Conservation (phyloP, 2,888 invertebrate genomes). For the Dilophus febrilis region DNA sequence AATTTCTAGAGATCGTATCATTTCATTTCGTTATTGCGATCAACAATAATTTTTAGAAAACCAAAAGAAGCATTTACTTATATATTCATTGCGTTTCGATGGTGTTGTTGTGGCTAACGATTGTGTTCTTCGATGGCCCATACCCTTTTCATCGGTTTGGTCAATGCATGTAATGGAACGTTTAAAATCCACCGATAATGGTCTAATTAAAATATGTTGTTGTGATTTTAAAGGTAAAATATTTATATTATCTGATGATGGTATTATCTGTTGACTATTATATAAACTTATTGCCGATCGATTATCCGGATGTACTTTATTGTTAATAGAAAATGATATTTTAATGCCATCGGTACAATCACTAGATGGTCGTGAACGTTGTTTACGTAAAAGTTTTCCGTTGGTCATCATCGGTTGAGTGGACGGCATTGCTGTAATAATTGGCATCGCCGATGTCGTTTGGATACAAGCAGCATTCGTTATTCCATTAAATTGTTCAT, state of each 20-base stretch:
- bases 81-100: no score
- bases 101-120: slow-evolving; percentile 20
- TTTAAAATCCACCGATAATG: slow-evolving; percentile 22
- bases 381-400: neutral
- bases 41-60: no score
- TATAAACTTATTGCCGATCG: no score
- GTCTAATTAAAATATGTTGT: slow-evolving; percentile 11
- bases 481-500: no score
- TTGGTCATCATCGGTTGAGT: neutral
- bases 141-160: slow-evolving; percentile 12
- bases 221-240: neutral
- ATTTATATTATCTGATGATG: neutral
- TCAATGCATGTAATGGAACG: slow-evolving; percentile 27
- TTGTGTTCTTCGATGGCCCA: slow-evolving; percentile 25
- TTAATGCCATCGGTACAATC: neutral
- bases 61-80: no score
- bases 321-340: neutral
- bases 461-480: no score
- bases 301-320: neutral
- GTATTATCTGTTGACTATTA: neutral
- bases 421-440: neutral
- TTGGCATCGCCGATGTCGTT: neutral
- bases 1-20: no score
- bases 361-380: neutral
- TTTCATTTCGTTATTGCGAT: no score